Evolutionary conservation across 2,797 vertebrate genomes (phyloP).

Genomic region (Clarias pachynema): DNA sequence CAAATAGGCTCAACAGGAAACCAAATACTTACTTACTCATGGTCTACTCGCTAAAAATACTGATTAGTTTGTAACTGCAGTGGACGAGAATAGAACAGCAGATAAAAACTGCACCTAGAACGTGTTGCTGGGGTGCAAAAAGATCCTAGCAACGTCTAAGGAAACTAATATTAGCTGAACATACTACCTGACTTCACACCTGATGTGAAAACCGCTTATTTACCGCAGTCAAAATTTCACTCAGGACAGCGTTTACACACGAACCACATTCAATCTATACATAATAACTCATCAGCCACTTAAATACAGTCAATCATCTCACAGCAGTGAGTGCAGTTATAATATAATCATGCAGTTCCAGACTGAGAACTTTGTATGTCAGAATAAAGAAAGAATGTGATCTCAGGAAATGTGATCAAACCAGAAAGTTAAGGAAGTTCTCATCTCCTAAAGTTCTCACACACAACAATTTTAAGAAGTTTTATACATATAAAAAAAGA

Average conservation of each 20-base stretch:
- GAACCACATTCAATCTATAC: background rate
- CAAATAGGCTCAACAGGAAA: background rate
- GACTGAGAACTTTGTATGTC: background rate
- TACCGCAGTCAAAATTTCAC: background rate
- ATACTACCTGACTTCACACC: background rate
- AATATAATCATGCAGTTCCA: background rate
- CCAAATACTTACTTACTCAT: conserved; percentile 1
- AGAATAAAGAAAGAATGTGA: background rate
- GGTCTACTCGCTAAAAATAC: background rate
- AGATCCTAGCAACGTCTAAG: background rate
- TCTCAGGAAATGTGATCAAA: no score
- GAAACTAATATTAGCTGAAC: background rate
- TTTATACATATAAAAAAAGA: background rate
- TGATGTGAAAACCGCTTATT: background rate
- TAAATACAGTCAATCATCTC: background rate
- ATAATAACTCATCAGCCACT: background rate
- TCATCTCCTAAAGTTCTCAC: background rate
- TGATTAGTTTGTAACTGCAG: conserved; percentile 10
- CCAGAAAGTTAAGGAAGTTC: background rate
- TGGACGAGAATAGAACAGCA: background rate
- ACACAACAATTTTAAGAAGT: background rate
- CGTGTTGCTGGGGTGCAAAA: background rate
- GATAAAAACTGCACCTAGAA: background rate
- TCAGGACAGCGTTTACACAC: background rate
- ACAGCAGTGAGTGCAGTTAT: background rate